Evolutionary conservation across 2,797 vertebrate species (phyloP).

Genomic region (Acestrorhynchus altus): DNA sequence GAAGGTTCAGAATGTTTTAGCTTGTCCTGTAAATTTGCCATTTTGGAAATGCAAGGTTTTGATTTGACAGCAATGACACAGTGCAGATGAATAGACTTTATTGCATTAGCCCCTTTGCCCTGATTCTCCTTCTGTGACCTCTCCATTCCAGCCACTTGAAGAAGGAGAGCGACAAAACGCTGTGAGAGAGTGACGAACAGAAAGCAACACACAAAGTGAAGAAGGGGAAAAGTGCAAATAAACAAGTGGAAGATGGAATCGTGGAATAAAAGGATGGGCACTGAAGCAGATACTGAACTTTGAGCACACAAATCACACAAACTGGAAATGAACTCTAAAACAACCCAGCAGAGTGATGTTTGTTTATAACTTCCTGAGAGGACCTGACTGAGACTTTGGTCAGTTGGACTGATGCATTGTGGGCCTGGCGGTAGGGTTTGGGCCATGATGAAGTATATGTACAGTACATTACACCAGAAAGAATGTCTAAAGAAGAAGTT

Average conservation of each 20-base stretch:
- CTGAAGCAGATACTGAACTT: constrained; percentile 11
- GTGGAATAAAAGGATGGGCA: constrained; percentile 20
- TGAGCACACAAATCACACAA: constrained; percentile 29
- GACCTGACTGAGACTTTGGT: neutral
- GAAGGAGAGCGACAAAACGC: constrained; percentile 98
- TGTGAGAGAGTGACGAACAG: constrained; percentile 81
- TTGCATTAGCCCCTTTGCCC: neutral
- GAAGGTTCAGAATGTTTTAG: too few relatives aligned
- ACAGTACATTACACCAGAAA: constrained; percentile 79
- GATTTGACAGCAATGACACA: neutral
- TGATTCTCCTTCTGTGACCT: constrained; percentile 27
- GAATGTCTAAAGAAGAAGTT: constrained; percentile 82
- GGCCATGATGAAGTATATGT: constrained; percentile 73
- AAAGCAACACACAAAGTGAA: constrained; percentile 45
- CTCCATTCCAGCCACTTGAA: constrained; percentile 90
- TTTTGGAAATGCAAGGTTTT: too few relatives aligned
- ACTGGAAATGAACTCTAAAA: constrained; percentile 48
- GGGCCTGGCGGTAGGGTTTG: constrained; percentile 21
- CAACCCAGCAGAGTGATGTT: constrained; percentile 37
- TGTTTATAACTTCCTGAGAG: constrained; percentile 29
- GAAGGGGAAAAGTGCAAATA: constrained; percentile 62
- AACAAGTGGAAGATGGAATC: constrained; percentile 38
- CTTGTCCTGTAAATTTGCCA: too few relatives aligned
- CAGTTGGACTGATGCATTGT: neutral
- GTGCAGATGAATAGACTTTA: neutral